Conservation (phyloP, 2,797 vertebrate genomes). For the Gouania willdenowi region DNA sequence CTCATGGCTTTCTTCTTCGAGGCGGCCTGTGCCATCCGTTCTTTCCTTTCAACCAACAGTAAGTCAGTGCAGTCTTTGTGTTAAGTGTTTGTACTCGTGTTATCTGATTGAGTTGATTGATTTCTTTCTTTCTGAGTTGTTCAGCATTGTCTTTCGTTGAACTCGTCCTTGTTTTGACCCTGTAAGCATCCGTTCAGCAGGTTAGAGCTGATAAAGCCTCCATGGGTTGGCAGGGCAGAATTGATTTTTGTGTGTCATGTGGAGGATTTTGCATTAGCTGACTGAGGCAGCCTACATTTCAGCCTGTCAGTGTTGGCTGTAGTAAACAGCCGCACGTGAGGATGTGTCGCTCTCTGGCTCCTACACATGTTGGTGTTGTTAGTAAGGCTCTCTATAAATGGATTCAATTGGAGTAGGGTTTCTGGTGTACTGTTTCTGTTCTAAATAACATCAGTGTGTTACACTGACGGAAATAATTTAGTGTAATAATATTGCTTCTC, state of each 20-base stretch:
- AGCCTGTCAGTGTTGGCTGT: too few relatives aligned
- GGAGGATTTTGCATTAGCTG: conserved; percentile 38
- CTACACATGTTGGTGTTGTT: too few relatives aligned
- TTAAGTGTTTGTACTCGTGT: neutral
- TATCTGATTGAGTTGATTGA: conserved; percentile 28
- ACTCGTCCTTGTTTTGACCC: neutral
- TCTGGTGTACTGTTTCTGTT: too few relatives aligned
- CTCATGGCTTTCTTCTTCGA: conserved; percentile 72
- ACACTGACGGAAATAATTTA: too few relatives aligned
- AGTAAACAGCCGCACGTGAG: too few relatives aligned
- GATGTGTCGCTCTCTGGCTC: neutral
- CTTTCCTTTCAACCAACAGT: conserved; percentile 48
- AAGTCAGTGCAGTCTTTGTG: conserved; percentile 30
- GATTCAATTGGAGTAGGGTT: too few relatives aligned
- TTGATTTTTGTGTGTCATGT: conserved; percentile 43
- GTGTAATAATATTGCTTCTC: too few relatives aligned
- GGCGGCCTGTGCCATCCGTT: conserved; percentile 46
- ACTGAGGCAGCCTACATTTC: conserved; percentile 22
- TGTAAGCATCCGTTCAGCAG: conserved; percentile 12
- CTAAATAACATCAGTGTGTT: too few relatives aligned
- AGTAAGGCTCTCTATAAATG: too few relatives aligned
- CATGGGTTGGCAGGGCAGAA: conserved; percentile 15
- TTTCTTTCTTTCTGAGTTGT: conserved; percentile 6
- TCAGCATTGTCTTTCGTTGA: neutral
- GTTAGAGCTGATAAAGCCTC: conserved; percentile 10